These are phyloP conservation scores for Mirza zaza DNA, from an alignment of 2,113 vertebrate genomes.

Conservation along the genomic window DNA sequence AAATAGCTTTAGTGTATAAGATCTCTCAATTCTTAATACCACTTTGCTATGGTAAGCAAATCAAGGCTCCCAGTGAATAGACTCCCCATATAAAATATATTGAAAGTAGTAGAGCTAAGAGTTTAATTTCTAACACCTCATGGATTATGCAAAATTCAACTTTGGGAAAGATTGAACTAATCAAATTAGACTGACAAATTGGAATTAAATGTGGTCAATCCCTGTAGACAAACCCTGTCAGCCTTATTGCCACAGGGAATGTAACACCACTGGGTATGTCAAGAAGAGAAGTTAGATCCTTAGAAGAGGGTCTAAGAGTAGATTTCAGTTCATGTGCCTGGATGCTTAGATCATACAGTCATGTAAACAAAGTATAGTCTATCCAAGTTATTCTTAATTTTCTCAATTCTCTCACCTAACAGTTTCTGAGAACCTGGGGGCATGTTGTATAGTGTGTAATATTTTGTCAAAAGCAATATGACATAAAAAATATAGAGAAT, in stretches of 20 bases:
- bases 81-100: not conserved
- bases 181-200: not conserved
- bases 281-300: not conserved
- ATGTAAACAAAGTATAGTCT: not conserved
- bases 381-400: not conserved
- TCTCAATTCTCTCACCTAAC: not conserved
- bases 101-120: not conserved
- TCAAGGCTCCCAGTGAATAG: not conserved
- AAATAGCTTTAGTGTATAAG: not conserved
- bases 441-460: not conserved
- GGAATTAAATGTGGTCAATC: not conserved
- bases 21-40: not conserved
- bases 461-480: not conserved
- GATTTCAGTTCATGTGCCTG: not conserved
- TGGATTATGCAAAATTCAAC: not conserved
- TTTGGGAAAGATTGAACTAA: not conserved
- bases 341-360: not conserved
- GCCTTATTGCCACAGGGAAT: not conserved
- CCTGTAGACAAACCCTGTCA: not conserved
- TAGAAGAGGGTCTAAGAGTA: not conserved
- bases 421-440: not conserved
- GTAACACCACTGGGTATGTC: not conserved
- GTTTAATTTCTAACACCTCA: not conserved
- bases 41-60: not conserved
- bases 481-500: slow-evolving; percentile 31